Percentiles rank a stretch among this genome's conserved stretches.
These are phyloP conservation scores for Diaprepes abbreviatus DNA, from an alignment of 2,888 invertebrate species.

Conservation along the genomic window DNA sequence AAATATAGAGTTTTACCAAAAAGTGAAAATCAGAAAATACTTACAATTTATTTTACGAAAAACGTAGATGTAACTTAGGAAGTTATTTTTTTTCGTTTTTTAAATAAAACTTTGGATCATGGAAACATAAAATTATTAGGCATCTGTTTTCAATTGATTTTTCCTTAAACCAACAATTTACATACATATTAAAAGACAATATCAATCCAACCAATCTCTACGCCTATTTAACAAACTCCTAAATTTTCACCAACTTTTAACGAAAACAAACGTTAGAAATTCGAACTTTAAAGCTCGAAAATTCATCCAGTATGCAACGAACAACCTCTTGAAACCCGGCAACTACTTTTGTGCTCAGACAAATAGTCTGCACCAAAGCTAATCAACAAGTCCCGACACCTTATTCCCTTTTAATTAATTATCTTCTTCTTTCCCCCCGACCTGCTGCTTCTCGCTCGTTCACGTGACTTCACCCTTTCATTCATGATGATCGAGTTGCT, in stretches of 20 bases:
- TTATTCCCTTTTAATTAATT: constrained; percentile 45
- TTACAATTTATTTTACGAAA: no score
- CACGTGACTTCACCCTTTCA: constrained; percentile 21
- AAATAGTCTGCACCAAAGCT: constrained; percentile 34
- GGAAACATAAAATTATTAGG: no score
- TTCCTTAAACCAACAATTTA: no score
- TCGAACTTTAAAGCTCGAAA: neutral
- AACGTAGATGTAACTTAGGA: no score
- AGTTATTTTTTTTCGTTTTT: no score
- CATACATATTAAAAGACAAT: no score
- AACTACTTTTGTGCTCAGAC: constrained; percentile 14
- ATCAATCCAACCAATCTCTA: neutral
- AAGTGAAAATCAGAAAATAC: no score
- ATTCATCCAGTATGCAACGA: neutral
- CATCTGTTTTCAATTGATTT: no score
- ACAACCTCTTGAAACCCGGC: constrained; percentile 16
- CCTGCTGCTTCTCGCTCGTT: constrained; percentile 4
- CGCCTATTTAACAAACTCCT: neutral
- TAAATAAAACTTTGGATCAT: no score
- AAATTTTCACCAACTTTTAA: neutral
- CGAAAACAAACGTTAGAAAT: neutral
- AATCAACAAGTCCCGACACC: constrained; percentile 46
- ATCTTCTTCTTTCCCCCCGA: neutral
- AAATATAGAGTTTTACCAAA: no score
- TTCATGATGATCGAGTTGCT: constrained; percentile 23